These are phyloP conservation scores for Anoplophora glabripennis DNA, from an alignment of 1,140 invertebrate genomes.

Conservation along the genomic window DNA sequence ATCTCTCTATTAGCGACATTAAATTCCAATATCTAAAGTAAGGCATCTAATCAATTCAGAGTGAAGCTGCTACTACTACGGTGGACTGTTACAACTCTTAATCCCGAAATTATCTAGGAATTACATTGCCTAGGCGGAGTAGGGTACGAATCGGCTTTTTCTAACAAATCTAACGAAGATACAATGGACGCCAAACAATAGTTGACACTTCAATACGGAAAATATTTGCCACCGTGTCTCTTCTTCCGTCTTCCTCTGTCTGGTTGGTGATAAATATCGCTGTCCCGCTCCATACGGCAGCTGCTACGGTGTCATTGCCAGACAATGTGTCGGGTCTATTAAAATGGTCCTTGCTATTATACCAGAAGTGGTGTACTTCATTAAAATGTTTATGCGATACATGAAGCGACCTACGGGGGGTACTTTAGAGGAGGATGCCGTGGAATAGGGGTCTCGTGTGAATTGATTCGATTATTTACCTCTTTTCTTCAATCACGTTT, in stretches of 20 bases:
- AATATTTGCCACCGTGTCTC: conserved; percentile 11
- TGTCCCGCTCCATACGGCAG: conserved; percentile 23
- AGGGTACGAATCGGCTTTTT: conserved; percentile 12
- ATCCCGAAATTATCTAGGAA: background rate
- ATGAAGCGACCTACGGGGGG: conserved; percentile 33
- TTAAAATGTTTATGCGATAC: conserved; percentile 44
- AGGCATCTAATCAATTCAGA: too few species aligned
- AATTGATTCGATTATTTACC: background rate
- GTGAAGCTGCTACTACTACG: too few species aligned
- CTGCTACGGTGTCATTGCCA: conserved; percentile 37
- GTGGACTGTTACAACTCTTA: too few species aligned
- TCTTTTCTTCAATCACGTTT: too few species aligned
- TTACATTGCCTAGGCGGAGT: background rate
- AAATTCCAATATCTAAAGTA: too few species aligned
- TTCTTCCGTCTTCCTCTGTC: conserved; percentile 5
- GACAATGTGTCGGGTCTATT: conserved; percentile 42
- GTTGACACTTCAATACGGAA: conserved; percentile 18
- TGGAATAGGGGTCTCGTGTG: background rate
- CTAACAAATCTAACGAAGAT: conserved; percentile 20
- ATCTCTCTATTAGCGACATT: too few species aligned
- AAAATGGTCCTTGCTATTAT: conserved; percentile 41
- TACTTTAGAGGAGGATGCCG: conserved; percentile 21
- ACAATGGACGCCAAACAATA: conserved; percentile 16
- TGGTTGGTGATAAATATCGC: background rate
- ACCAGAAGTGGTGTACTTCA: conserved; percentile 42